Base-by-base conservation (phyloP, 1,140 invertebrate species). In the Heliconius nattereri region DNA sequence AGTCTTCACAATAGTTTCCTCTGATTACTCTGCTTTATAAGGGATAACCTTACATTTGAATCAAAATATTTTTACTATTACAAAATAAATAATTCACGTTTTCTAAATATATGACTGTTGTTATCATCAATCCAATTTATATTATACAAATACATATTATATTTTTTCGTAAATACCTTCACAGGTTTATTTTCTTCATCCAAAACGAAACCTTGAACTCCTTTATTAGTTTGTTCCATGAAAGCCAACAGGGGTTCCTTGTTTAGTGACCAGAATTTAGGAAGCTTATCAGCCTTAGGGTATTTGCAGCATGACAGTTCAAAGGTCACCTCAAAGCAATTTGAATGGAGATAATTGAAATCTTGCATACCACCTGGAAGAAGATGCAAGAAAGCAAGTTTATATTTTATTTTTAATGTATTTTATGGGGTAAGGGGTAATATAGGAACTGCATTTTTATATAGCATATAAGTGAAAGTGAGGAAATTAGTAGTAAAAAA, bases 291-390 rank as follows among this genome's bases (percentile, higher is more conserved):
- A 0, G 97, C 96, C 6, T 83, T 78, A 0, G 99, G 99, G 94
- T 97, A 99, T 95, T 99, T 99, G 93, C 98, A 98, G 95, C 99
- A 99, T 71, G 97, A 98, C 75, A 99, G 91, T 92, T 99, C 99
- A 83, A 99, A 97, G 8, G 99, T 99, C 74, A 99, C 96, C 92
- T 99, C 99, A 91, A 99, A 98, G 89, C 98, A 98, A 93, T 99
- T 99, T 13, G 98, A 99, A 82, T 97, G 96, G 7, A 98, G 95
- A 92, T 99, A 99, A 95, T 99, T 99, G 91, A 98, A 99, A 93
- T 99, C 99, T 95, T 99, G 98, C 99, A 99, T 99, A 60, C 98
- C 98, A 85, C 98, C 97, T 96, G 94, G 1, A 81, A 72, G n/a
- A 71, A 84, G 85, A 85, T 20, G 40, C n/a, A n/a, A n/a, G 40